These are phyloP conservation scores for Erpetoichthys calabaricus DNA, from an alignment of 2,797 vertebrate species.

Conservation along the genomic window DNA sequence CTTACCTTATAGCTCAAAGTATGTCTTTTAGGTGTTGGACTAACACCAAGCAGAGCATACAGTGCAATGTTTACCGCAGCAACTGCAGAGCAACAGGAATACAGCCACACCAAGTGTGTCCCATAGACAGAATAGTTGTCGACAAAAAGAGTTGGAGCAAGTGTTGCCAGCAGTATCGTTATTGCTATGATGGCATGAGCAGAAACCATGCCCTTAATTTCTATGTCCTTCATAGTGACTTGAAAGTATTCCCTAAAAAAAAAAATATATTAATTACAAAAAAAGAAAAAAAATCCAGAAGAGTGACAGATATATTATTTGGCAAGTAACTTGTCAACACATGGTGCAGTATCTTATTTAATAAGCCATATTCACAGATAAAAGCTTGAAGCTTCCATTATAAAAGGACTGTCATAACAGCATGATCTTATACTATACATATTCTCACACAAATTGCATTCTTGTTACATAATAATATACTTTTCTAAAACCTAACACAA, in stretches of 20 bases:
- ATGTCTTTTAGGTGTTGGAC: constrained; percentile 63
- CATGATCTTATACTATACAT: too few species aligned
- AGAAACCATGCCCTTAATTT: constrained; percentile 63
- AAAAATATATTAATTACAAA: constrained; percentile 23
- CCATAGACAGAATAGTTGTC: constrained; percentile 69
- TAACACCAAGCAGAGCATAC: constrained; percentile 64
- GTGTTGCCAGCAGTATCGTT: constrained; percentile 54
- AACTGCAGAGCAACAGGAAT: constrained; percentile 57
- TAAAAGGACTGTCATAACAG: too few species aligned
- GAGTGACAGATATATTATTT: background rate
- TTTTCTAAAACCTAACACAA: too few species aligned
- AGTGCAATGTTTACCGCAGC: constrained; percentile 51
- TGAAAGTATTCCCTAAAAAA: background rate
- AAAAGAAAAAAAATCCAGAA: background rate
- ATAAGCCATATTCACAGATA: too few species aligned
- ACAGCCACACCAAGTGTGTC: constrained; percentile 74
- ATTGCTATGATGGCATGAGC: constrained; percentile 60
- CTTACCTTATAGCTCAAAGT: constrained; percentile 71
- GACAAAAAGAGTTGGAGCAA: constrained; percentile 50
- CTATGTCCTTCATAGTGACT: constrained; percentile 69
- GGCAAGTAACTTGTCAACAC: too few species aligned
- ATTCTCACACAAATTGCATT: too few species aligned
- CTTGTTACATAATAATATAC: too few species aligned
- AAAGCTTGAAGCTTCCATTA: too few species aligned
- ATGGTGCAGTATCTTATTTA: too few species aligned